Conservation (phyloP, 2,113 vertebrate genomes). For the Anthoscopus minutus region DNA sequence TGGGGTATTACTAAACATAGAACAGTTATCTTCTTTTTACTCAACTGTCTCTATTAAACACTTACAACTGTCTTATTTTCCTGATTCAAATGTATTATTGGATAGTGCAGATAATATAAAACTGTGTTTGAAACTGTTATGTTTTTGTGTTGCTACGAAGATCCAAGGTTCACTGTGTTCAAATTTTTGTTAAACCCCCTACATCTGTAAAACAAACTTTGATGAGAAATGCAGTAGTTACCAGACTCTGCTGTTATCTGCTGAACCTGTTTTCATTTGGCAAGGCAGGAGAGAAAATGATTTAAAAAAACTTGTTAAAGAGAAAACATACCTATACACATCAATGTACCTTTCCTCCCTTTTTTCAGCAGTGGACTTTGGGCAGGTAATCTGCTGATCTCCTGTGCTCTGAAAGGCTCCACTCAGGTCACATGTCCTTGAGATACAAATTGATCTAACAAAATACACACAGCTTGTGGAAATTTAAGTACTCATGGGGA, state of each 20-base stretch:
- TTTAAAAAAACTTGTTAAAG: not conserved
- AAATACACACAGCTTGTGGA: not conserved
- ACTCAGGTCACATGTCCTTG: not conserved
- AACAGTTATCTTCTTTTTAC: not conserved
- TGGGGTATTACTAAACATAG: not conserved
- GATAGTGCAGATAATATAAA: not conserved
- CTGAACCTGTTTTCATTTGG: not conserved
- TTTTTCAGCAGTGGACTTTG: not conserved
- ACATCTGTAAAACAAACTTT: not conserved
- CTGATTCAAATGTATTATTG: not conserved
- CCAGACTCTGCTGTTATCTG: not conserved
- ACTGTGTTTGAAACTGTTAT: not conserved
- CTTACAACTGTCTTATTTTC: not conserved
- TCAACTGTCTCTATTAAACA: not conserved
- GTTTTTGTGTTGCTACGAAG: not conserved
- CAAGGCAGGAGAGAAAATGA: not conserved
- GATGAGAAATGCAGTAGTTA: not conserved
- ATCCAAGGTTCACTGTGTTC: not conserved
- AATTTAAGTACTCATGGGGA: not conserved
- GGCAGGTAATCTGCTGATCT: not conserved
- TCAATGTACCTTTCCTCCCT: not conserved
- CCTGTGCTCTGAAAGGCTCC: not conserved
- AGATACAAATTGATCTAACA: not conserved
- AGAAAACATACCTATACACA: not conserved
- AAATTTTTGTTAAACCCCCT: not conserved